These are phyloP conservation scores for Lampropteryx suffumata DNA, from an alignment of 2,888 invertebrate species.

Conservation along the genomic window DNA sequence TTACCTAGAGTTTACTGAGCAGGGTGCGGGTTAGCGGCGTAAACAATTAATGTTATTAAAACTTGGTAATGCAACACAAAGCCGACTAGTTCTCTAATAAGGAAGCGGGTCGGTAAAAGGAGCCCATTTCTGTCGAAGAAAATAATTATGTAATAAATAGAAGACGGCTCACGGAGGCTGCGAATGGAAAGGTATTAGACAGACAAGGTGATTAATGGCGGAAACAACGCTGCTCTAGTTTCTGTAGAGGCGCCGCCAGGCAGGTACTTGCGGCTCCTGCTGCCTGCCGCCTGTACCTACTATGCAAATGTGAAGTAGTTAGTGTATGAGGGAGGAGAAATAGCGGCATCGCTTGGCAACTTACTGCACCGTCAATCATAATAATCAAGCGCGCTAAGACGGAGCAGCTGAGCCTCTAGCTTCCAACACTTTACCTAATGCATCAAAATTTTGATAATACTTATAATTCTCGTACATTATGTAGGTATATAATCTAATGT, in stretches of 20 bases:
- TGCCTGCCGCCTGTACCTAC: conserved; percentile 48
- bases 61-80: conserved; percentile 67
- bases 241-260: conserved; percentile 45
- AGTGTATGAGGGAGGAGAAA: conserved; percentile 61
- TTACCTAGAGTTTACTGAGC: conserved; percentile 56
- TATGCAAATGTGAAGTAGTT: conserved; percentile 74
- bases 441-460: conserved; percentile 5
- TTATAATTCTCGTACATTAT: too few relatives aligned
- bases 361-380: conserved; percentile 65
- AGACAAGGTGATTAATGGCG: conserved; percentile 78
- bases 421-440: conserved; percentile 12
- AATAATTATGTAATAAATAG: conserved; percentile 79
- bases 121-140: conserved; percentile 67
- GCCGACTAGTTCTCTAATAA: conserved; percentile 59
- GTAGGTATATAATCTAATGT: too few relatives aligned
- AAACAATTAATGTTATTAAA: conserved; percentile 78
- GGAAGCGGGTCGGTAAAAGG: conserved; percentile 54
- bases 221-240: conserved; percentile 60
- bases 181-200: conserved; percentile 78
- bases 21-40: conserved; percentile 68
- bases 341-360: conserved; percentile 65
- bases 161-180: conserved; percentile 65
- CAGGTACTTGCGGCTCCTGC: conserved; percentile 48
- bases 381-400: conserved; percentile 49
- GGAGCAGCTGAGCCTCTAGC: conserved; percentile 51